Percentiles rank a stretch among this genome's conserved stretches.
phyloP scores from a whole-genome alignment of 2,888 invertebrate genomes.

The Ophion obscuratus region DNA sequence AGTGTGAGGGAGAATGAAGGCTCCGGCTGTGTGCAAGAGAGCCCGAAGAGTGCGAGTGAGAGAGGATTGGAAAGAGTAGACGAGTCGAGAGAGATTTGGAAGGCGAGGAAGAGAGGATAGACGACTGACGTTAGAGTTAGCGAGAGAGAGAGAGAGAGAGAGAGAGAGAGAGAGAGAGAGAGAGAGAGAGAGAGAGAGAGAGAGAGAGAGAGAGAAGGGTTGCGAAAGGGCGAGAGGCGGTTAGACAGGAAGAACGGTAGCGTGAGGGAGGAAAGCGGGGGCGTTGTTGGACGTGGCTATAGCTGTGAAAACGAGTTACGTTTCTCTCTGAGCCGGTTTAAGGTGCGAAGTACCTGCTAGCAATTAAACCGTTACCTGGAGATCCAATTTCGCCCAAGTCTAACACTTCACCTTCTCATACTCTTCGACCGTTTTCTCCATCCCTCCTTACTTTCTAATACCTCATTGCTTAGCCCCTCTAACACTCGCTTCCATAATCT shows the following conservation, averaged over 20 bases:
- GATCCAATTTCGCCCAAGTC: slow-evolving; percentile 71
- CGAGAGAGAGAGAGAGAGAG: slow-evolving; percentile 1
- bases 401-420: slow-evolving; percentile 27
- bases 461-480: slow-evolving; percentile 13
- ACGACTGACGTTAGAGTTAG: background rate
- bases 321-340: slow-evolving; percentile 50
- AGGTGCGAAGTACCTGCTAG: slow-evolving; percentile 69
- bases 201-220: background rate
- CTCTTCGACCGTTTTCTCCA: slow-evolving; percentile 29
- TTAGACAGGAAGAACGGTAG: slow-evolving; percentile 1
- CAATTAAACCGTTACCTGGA: slow-evolving; percentile 74
- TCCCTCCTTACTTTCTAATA: slow-evolving; percentile 25
- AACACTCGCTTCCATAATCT: slow-evolving; percentile 2
- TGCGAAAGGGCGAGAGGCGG: background rate
- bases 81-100: background rate
- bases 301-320: slow-evolving; percentile 65
- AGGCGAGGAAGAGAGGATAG: background rate
- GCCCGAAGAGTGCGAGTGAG: background rate
- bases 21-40: slow-evolving; percentile 6
- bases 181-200: too few relatives aligned
- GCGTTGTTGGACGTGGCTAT: slow-evolving; percentile 49
- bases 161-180: background rate
- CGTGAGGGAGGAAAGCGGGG: slow-evolving; percentile 20
- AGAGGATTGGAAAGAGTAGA: background rate
- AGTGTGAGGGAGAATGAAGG: slow-evolving; percentile 48